Conservation (phyloP, 2,113 vertebrate genomes). For the Phyllostomus discolor region DNA sequence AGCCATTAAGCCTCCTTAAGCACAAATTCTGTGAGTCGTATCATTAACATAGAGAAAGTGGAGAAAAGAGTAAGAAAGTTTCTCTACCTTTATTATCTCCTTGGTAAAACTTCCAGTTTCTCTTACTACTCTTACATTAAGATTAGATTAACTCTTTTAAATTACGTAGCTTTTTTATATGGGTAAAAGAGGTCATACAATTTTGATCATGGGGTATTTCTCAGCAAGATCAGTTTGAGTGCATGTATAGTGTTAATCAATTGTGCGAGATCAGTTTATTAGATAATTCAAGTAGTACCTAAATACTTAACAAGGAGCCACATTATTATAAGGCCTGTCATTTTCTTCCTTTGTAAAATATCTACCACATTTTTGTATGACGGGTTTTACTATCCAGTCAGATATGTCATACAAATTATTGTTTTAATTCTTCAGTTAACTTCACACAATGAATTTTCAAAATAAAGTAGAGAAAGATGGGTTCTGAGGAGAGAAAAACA, state of each 20-base stretch:
- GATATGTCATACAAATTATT: not conserved
- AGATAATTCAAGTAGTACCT: conserved; percentile 50
- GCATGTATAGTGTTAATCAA: not conserved
- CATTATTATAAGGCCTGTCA: not conserved
- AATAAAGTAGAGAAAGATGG: not conserved
- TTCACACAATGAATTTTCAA: conserved; percentile 15
- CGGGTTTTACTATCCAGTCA: not conserved
- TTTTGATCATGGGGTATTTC: conserved; percentile 50
- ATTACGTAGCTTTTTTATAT: conserved; percentile 52
- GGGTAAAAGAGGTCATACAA: not conserved
- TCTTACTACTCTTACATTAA: not conserved
- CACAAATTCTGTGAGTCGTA: not conserved
- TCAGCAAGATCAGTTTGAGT: not conserved
- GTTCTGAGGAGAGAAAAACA: conserved; percentile 71
- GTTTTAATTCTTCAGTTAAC: conserved; percentile 36
- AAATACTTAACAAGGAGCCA: conserved; percentile 30
- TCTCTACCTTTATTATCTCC: conserved; percentile 51
- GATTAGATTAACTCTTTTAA: conserved; percentile 24
- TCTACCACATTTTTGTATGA: not conserved
- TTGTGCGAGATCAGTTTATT: conserved; percentile 43
- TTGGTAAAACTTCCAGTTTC: conserved; percentile 25
- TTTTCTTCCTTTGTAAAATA: not conserved
- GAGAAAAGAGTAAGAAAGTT: not conserved
- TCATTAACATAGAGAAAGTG: conserved; percentile 41
- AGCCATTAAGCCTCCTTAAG: not conserved